Conservation (phyloP, 2,888 invertebrate species). For the Phytoseiulus persimilis region DNA sequence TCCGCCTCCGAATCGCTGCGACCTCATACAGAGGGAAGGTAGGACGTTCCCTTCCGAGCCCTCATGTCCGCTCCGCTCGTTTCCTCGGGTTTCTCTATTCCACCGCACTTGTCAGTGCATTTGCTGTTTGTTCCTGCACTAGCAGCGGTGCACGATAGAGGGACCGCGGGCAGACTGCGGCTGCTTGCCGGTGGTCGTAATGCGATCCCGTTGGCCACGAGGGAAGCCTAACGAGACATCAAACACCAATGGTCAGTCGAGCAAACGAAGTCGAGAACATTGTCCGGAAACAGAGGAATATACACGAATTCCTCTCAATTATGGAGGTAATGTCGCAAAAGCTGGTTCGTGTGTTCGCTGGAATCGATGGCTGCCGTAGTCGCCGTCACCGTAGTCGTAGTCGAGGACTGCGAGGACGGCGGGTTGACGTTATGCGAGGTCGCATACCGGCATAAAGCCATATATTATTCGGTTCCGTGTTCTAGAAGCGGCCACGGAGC, state of each 20-base stretch:
- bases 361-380: too few relatives aligned
- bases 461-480: not conserved
- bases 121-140: too few relatives aligned
- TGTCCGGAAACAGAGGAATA: not conserved
- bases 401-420: not conserved
- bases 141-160: not conserved
- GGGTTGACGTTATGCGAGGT: not conserved
- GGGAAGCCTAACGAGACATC: not conserved
- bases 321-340: not conserved
- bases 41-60: too few relatives aligned
- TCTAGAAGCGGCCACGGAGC: not conserved
- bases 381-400: not conserved
- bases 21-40: too few relatives aligned
- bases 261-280: not conserved
- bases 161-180: not conserved
- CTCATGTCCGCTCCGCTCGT: too few relatives aligned
- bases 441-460: not conserved
- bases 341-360: too few relatives aligned
- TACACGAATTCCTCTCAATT: not conserved
- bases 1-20: too few relatives aligned
- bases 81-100: too few relatives aligned
- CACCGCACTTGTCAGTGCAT: too few relatives aligned
- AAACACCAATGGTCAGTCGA: not conserved
- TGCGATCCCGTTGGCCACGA: too few relatives aligned
- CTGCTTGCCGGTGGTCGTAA: too few relatives aligned